Evolutionary conservation across 1,140 invertebrate genomes (phyloP).

Genomic region (Sminthurinus signatus): DNA sequence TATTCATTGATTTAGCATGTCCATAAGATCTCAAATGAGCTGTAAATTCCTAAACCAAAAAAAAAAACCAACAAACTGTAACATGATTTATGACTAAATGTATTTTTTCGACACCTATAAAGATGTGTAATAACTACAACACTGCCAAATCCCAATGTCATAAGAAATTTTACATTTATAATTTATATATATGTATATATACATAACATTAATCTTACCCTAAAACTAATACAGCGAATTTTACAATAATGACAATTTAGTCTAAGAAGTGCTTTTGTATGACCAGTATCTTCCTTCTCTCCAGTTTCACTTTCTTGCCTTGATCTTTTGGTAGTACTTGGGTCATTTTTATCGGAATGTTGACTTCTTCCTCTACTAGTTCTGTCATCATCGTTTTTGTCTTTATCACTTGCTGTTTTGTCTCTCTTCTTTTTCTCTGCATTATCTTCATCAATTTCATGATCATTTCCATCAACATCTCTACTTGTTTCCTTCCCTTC

Average conservation of each 20-base stretch:
- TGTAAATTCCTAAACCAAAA: slow-evolving; percentile 29
- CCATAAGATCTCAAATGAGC: slow-evolving; percentile 26
- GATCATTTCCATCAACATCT: background rate
- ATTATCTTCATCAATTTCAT: slow-evolving; percentile 5
- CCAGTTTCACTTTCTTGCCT: background rate
- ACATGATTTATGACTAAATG: no score
- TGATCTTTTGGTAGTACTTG: background rate
- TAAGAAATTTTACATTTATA: no score
- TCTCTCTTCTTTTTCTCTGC: background rate
- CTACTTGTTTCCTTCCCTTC: background rate
- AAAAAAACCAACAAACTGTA: slow-evolving; percentile 1
- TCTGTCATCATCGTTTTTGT: background rate
- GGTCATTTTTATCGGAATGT: background rate
- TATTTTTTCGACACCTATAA: no score
- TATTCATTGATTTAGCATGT: slow-evolving; percentile 28
- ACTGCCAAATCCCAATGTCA: no score
- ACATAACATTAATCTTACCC: slow-evolving; percentile 19
- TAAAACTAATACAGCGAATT: slow-evolving; percentile 29
- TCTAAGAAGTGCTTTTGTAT: slow-evolving; percentile 28
- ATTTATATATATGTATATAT: no score
- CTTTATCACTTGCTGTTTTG: background rate
- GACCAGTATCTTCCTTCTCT: background rate
- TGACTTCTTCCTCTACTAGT: background rate
- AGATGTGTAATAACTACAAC: no score
- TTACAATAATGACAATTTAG: slow-evolving; percentile 35